Base-by-base conservation (phyloP, 2,797 vertebrate species). In the Gymnothorax javanicus region DNA sequence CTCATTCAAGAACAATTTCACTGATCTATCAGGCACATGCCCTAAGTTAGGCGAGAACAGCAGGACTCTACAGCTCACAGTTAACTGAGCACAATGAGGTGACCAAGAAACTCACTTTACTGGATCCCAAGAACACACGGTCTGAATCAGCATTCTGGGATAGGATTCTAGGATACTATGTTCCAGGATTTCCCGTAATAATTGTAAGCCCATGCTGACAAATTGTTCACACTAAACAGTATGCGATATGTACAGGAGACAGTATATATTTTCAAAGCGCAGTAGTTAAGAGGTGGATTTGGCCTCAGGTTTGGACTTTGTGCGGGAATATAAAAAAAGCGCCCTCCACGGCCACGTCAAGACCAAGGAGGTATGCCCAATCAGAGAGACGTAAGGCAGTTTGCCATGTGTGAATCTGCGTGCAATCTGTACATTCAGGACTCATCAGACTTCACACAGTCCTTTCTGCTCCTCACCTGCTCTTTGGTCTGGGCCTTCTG, bases 401-500 rank as follows among this genome's bases (percentile, higher is more conserved):
- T 71, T 11, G 67, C 67, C n/a, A 13, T 25, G 23, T 4, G 9
- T 13, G 25, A 27, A 23, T 71, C 67, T 9, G 25, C 25, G 67
- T 27, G 25, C 12, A 7, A 11, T 69, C 5, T 25, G 4, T n/a
- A 7, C 25, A n/a, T 69, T 7, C 23, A 67, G 15, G 62, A 67
- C 62, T 20, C 62, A 25, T 17, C 56, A 83, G 4, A 81, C 60
- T 27, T 5, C n/a, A 7, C 23, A 6, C 8, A 4, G 13, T 4
- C 6, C 82, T 6, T 9, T 7, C 20, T 52, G 43, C 20, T n/a
- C 64, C 59, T 64, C 84, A 97, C 97, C 96, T 98, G 98, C 79
- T 98, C 97, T 93, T 98, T 98, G 23, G 97, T 98, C 94, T 98
- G 98, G 3, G 98, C 97, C 91, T 98, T 98, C 94, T 98, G 97